phyloP scores from a whole-genome alignment of 2,113 vertebrate species.

The Rhabdomys dilectus region DNA sequence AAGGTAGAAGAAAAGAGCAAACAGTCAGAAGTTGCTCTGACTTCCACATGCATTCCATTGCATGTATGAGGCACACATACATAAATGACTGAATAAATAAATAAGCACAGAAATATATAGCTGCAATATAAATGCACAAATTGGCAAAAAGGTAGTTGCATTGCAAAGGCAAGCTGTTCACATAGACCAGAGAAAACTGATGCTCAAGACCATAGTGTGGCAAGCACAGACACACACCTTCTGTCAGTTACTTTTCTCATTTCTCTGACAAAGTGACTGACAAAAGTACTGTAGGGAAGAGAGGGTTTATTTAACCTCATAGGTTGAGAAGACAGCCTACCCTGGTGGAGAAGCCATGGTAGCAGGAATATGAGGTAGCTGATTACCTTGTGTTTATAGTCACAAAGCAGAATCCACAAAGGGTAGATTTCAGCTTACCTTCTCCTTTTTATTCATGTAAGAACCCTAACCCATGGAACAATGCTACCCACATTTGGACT shows the following conservation, averaged over 20 bases:
- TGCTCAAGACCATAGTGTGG: neutral
- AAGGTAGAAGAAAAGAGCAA: neutral
- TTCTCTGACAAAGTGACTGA: neutral
- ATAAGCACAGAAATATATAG: neutral
- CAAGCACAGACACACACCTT: neutral
- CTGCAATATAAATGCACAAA: neutral
- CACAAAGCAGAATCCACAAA: neutral
- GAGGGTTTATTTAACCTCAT: neutral
- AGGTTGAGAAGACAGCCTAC: no score
- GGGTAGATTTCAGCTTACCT: neutral
- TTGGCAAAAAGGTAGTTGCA: neutral
- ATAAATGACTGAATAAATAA: neutral
- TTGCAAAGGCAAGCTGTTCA: neutral
- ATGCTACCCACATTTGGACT: neutral
- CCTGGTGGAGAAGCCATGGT: neutral
- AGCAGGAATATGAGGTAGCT: neutral
- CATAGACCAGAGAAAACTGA: neutral
- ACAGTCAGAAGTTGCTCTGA: neutral
- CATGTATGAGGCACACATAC: neutral
- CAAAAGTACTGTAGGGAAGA: neutral
- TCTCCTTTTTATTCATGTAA: neutral
- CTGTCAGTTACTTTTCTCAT: neutral
- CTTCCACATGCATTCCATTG: neutral
- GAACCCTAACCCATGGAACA: neutral
- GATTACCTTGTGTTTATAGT: neutral